Percentiles rank a stretch among this genome's conserved stretches.
Conservation (phyloP, 2,888 invertebrate species). For the Steinernema hermaphroditum region DNA sequence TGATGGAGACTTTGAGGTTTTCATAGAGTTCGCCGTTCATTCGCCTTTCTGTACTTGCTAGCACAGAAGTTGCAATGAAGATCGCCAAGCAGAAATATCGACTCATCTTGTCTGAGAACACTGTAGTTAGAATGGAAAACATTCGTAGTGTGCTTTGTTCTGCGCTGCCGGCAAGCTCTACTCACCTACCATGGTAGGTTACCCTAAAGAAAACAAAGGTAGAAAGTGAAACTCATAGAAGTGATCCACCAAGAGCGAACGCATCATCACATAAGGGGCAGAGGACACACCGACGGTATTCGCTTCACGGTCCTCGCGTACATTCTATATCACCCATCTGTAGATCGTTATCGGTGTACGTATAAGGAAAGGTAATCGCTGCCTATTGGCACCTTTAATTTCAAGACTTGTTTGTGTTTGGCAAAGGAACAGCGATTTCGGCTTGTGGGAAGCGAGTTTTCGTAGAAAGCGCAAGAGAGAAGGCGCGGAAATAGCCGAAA, state of each 20-base stretch:
- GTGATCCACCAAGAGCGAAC: no score
- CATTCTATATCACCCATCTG: slow-evolving; percentile 14
- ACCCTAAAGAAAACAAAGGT: neutral
- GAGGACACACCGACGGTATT: neutral
- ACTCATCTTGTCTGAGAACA: neutral
- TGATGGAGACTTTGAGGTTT: neutral
- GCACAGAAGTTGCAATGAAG: neutral
- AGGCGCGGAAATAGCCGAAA: no score
- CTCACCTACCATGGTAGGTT: slow-evolving; percentile 1
- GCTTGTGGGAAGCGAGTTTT: no score
- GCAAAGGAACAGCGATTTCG: no score
- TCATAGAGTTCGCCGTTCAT: neutral
- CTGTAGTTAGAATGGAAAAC: neutral
- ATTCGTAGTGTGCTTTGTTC: neutral
- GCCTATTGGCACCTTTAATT: slow-evolving; percentile 10
- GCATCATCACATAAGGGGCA: neutral
- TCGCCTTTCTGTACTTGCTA: neutral
- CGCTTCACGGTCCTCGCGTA: neutral
- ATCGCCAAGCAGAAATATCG: neutral
- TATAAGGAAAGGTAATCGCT: slow-evolving; percentile 18
- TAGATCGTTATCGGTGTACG: slow-evolving; percentile 11
- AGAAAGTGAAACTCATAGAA: neutral
- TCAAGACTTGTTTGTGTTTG: slow-evolving; percentile 17
- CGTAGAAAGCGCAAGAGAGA: no score
- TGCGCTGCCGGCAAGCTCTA: neutral